These are phyloP conservation scores for Lanistes nyassanus DNA, from an alignment of 1,140 invertebrate genomes.

Conservation along the genomic window DNA sequence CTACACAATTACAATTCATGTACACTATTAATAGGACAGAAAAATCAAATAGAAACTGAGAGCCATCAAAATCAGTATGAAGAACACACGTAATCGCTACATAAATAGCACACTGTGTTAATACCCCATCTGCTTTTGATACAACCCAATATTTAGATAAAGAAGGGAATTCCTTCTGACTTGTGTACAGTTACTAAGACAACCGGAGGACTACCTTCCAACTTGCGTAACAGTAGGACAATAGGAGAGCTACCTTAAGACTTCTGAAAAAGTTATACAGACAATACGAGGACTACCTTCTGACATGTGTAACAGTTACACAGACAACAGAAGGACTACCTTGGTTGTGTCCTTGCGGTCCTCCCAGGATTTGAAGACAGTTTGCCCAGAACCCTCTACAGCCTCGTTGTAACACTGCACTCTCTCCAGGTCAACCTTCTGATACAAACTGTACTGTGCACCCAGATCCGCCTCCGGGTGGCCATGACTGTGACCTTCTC, in stretches of 20 bases:
- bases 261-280: background rate
- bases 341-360: constrained; percentile 79
- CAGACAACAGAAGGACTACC: constrained; percentile 69
- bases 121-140: no score
- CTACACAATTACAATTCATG: no score
- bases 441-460: constrained; percentile 75
- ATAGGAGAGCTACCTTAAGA: background rate
- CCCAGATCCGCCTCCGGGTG: constrained; percentile 42
- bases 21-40: no score
- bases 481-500: constrained; percentile 31
- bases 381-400: constrained; percentile 84
- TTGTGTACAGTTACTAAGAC: no score
- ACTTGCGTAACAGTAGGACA: background rate
- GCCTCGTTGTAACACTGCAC: constrained; percentile 91
- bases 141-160: no score
- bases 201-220: background rate
- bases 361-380: constrained; percentile 93
- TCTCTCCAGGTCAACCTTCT: constrained; percentile 90
- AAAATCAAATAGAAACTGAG: no score
- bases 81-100: no score
- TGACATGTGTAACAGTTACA: background rate
- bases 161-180: no score
- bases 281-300: background rate
- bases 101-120: no score
- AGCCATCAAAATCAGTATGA: no score